Evolutionary conservation across 2,797 vertebrate species (phyloP), one percentile per base, ranked within the genome.

Genomic region (Xyrichtys novacula): DNA sequence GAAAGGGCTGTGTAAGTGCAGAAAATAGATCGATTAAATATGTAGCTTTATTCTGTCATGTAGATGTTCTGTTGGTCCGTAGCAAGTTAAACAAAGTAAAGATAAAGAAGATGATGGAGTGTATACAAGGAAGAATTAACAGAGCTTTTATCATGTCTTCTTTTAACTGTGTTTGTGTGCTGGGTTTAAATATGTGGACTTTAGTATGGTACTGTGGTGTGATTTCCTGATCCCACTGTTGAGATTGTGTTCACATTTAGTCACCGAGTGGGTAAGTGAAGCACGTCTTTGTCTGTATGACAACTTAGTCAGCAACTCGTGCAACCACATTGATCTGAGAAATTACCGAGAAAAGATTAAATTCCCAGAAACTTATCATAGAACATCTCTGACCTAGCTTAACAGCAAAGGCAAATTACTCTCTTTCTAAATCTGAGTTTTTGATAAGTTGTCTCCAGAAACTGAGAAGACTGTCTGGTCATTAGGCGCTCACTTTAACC

Each of bases 281-380:
- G 2, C 34, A 3, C 5, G 34, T 62, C 25, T 25, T 2, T 20
- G 7, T 23, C 22, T 22, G 4, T 49, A 11, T 26, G n/a, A 2
- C 26, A 61, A 1, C 25, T 26, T 55, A 22, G 10, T 73, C 44
- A 44, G 17, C 19, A 44, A 14, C 28, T 22, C n/a, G 3, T 40
- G 26, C 20, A 20, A 47, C 12, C 5, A 11, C 12, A 3, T 6
- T 44, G 63, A 71, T 74, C 64, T 56, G 6, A 0, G 38, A 44
- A 50, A 29, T 56, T 71, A 23, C 72, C 16, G 4, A 42, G 65
- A 74, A 81, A 42, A 1, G 14, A 49, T 75, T 53, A 64, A 75
- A 2, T 54, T 6, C 62, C 1, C 3, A 71, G 78, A 81, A 81
- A 42, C 61, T 28, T 69, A 65, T 62, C 52, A 0, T 16, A 39